Evolutionary conservation across 2,113 vertebrate genomes (phyloP), one percentile per base, ranked within the genome.

Genomic region (Myotis brandtii): DNA sequence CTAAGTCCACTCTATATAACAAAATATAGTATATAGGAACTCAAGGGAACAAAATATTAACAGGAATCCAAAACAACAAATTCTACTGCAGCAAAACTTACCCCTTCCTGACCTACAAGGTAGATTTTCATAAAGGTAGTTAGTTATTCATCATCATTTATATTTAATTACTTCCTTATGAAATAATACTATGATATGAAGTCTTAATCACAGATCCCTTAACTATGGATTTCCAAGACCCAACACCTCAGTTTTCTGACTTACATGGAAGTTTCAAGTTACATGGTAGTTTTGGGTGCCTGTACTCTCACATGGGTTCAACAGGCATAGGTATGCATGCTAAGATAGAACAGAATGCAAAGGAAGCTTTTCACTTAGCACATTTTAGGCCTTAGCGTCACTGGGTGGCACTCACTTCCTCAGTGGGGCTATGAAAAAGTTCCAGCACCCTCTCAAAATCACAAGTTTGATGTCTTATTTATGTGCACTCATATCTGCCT

Each of bases 161-260:
- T 77, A 48, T 52, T 79, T 85, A n/a, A 52, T 90, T 79, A 86
- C n/a, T 70, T 85, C 85, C n/a, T 43, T 92, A 62, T 40, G 34
- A 94, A 81, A 89, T 84, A 96, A 46, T 46, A 25, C 10, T 89
- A 54, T 92, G 43, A 46, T 14, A 75, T 81, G 14, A 85, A 93
- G 56, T 88, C 82, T 76, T 72, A 70, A 84, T 70, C 43, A 70
- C 16, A 73, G 34, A 30, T 85, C 16, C 46, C 23, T 88, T 84
- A 66, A 67, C 14, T 67, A 10, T 27, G 76, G 20, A 76, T 85
- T 80, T 82, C 82, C 67, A 77, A 96, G 64, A 56, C 0, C 40
- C 37, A 66, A n/a, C 37, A 5, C 66, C n/a, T 92, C 46, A 21
- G 8, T 88, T 81, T 76, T 76, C 46, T 76, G 30, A 48, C 40